Base-by-base conservation (phyloP, 2,113 vertebrate genomes). In the Benitochromis conjunctus region DNA sequence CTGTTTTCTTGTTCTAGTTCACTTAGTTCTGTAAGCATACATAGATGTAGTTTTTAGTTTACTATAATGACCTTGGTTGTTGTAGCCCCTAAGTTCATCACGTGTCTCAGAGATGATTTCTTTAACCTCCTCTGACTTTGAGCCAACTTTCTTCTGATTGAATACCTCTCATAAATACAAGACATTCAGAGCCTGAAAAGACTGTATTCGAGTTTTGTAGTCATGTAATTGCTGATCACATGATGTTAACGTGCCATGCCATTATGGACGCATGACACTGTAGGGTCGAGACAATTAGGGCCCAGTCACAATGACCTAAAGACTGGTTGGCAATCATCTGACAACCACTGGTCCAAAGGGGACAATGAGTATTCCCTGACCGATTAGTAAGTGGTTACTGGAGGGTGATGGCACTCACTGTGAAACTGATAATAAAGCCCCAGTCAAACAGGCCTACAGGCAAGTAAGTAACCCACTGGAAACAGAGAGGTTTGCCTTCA, bases 51-150 rank as follows among this genome's bases (percentile, higher is more conserved):
- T 43, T 43, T 69, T 69, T 69, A 43, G 38, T 69, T 43, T 16
- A 69, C 1, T 46, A 9, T 69, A 16, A 69, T 69, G 64, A 24
- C 12, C 12, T 69, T 26, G 38, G n/a, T 69, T 46, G 64, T 43
- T 69, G 21, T 46, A 0, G 12, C 38, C n/a, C n/a, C n/a, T 24
- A 3, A 43, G 38, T 43, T 69, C 12, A 43, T 2, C n/a, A 0
- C 9, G 12, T 43, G 1, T 16, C 5, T 46, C n/a, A 43, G n/a
- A 43, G n/a, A 71, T 18, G 38, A 16, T 24, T 43, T 8, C 38
- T 64, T 66, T 46, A 14, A 41, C 21, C 38, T 69, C 38, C 0
- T 46, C n/a, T 43, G 12, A 16, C 64, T 69, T 71, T 46, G 41
- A 46, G 66, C 8, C 66, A 71, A 71, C 41, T 71, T 71, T 46